Evolutionary conservation across 1,140 invertebrate genomes (phyloP), one percentile per base, ranked within the genome.

Genomic region (Nomia melanderi): DNA sequence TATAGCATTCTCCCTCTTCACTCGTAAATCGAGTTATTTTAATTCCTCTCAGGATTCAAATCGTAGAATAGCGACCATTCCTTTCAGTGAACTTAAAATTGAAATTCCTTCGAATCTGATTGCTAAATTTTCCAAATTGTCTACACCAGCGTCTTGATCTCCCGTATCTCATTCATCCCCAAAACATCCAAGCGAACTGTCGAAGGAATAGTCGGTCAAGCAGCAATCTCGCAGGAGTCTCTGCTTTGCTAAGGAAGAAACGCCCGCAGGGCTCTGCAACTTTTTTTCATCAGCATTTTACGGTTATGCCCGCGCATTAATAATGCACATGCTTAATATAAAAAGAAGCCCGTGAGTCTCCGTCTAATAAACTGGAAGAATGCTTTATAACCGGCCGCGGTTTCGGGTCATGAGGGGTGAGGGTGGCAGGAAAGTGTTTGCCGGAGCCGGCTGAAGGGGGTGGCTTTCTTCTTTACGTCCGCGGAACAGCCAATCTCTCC

Each of bases 211-310:
- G 77, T 82, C 83, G 78, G 73, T 72, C 77, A 74, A 69, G 54
- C 54, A 70, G 71, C 77, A 82, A 82, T 85, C 83, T 84, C 72
- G 62, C 50, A 63, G 67, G 33, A 75, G 64, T 41, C 47, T 63
- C 33, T 25, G 29, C 65, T 70, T 62, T 29, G 41, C 64, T 63
- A n/a, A n/a, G 54, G 44, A 70, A 78, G 63, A 79, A 81, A 80
- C 69, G 77, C 78, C 81, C 78, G 81, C 77, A 67, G 81, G 81
- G 75, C 72, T 77, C 33, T 53, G 72, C 70, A 86, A 86, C 84
- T 86, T 86, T 86, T 87, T 87, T 87, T 87, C 86, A 87, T 87
- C 86, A 87, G 82, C 86, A 87, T 86, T 87, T 87, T 87, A 87
- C 82, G 86, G 86, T 86, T 87, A 85, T 82, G 80, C 73, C 77